Percentiles rank a stretch among this genome's conserved stretches.
phyloP scores from a whole-genome alignment of 2,113 vertebrate genomes.

The Limnothrissa miodon region DNA sequence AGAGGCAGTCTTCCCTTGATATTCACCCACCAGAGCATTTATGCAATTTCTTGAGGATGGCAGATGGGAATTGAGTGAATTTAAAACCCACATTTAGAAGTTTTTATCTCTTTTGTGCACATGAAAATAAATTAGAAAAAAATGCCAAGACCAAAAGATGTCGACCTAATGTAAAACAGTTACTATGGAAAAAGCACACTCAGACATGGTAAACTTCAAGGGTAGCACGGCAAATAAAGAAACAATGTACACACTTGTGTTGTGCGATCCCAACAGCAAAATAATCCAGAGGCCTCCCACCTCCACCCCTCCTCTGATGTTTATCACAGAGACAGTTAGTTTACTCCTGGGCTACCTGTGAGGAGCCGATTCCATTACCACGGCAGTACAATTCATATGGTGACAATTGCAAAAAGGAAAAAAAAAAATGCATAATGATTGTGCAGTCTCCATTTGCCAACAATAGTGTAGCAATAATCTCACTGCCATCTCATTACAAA shows the following conservation, averaged over 20 bases:
- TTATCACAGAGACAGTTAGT: background rate
- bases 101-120: background rate
- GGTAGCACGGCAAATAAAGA: background rate
- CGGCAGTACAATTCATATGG: background rate
- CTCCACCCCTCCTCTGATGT: background rate
- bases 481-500: conserved; percentile 29
- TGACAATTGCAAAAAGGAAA: background rate
- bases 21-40: background rate
- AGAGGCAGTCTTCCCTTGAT: background rate
- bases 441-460: background rate
- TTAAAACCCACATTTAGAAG: background rate
- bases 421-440: background rate
- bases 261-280: background rate
- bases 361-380: background rate
- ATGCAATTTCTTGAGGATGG: background rate
- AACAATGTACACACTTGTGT: background rate
- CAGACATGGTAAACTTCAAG: background rate
- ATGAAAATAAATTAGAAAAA: background rate
- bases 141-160: background rate
- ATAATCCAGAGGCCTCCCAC: background rate
- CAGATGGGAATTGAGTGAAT: background rate
- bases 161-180: background rate
- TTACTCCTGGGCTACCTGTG: background rate
- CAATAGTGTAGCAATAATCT: conserved; percentile 20
- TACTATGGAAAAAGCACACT: background rate